phyloP scores from a whole-genome alignment of 53 echinoderm and acorn worm genomes.

The Mesocentrotus franciscanus region DNA sequence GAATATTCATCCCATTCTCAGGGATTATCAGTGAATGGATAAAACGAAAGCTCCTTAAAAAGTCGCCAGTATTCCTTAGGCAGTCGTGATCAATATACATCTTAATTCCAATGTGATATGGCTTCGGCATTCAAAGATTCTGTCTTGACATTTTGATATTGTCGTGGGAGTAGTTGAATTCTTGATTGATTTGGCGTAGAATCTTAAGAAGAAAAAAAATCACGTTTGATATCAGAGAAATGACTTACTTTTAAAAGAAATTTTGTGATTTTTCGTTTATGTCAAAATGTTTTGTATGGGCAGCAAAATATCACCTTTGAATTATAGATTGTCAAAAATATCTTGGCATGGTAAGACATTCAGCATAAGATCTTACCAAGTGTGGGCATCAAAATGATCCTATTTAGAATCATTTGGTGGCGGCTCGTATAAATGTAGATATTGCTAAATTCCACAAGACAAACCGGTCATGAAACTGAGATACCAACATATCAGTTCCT shows the following conservation, averaged over 20 bases:
- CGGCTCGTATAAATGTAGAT: too few species aligned
- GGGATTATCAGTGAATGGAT: constrained; percentile 23
- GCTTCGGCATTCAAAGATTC: background rate
- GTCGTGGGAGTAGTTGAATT: too few species aligned
- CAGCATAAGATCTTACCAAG: too few species aligned
- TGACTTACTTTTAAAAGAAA: background rate
- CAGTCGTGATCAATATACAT: background rate
- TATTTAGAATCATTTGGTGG: too few species aligned
- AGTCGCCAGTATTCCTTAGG: background rate
- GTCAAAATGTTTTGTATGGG: background rate
- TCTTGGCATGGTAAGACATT: too few species aligned
- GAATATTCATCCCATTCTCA: constrained; percentile 8
- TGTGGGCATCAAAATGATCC: too few species aligned
- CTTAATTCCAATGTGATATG: background rate
- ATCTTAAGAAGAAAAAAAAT: background rate
- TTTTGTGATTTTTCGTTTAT: background rate
- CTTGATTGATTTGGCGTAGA: background rate
- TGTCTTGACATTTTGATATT: background rate
- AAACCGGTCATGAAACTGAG: too few species aligned
- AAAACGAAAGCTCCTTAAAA: background rate
- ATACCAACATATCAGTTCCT: too few species aligned
- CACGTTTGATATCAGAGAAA: background rate
- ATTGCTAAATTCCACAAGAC: too few species aligned
- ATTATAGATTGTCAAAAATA: too few species aligned
- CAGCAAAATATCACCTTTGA: too few species aligned